A percentile compares a stretch with the other conserved stretches of the same genome.
Evolutionary conservation across 2,113 vertebrate genomes (phyloP).

Genomic region (Epinephelus lanceolatus): DNA sequence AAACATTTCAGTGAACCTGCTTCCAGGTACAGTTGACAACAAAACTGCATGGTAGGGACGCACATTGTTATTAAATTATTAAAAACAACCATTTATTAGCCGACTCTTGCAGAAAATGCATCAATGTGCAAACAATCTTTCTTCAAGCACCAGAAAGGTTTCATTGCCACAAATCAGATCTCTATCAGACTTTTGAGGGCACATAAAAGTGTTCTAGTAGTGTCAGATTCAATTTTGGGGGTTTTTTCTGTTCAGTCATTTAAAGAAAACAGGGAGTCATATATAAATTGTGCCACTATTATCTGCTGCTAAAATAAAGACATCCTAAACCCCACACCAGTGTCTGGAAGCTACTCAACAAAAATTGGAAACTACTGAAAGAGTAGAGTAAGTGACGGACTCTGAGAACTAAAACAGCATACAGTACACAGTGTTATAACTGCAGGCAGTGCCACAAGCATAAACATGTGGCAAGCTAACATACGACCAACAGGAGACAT

Average conservation of each 20-base stretch:
- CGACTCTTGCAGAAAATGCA: neutral
- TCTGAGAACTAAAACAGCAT: constrained; percentile 4
- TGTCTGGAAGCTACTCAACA: constrained; percentile 10
- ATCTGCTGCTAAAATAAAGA: neutral
- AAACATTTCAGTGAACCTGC: constrained; percentile 3
- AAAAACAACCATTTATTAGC: neutral
- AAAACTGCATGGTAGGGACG: neutral
- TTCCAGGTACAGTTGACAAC: neutral
- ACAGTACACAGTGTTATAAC: neutral
- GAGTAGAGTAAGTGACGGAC: neutral
- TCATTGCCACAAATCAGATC: neutral
- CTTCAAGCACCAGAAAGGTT: neutral
- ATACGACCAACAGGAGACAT: constrained; percentile 7
- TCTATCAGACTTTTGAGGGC: neutral
- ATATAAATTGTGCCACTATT: neutral
- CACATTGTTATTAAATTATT: neutral
- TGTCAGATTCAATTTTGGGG: neutral
- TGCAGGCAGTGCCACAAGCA: constrained; percentile 16
- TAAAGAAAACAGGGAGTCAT: neutral
- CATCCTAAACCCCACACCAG: neutral
- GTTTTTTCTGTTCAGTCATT: neutral
- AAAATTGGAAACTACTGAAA: constrained; percentile 10
- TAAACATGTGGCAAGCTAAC: neutral
- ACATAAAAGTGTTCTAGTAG: neutral
- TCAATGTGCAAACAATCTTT: neutral